phyloP scores from a whole-genome alignment of 2,113 vertebrate genomes.

The Zosterops pallidus region DNA sequence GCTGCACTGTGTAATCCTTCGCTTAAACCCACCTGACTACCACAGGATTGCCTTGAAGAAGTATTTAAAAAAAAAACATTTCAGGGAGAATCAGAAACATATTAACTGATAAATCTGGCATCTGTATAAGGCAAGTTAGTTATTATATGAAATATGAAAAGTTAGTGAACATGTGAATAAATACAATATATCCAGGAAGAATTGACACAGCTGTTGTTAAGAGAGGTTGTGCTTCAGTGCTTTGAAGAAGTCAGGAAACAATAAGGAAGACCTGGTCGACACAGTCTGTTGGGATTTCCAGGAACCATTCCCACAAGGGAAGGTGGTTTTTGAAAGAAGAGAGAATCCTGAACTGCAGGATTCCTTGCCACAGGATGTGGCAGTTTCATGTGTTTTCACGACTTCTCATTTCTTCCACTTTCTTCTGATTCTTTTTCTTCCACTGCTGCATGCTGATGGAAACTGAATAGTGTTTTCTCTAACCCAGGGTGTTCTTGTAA shows the following conservation, averaged over 20 bases:
- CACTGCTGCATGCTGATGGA: neutral
- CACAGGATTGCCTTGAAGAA: neutral
- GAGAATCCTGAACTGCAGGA: neutral
- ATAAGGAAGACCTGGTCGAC: neutral
- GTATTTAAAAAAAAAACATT: neutral
- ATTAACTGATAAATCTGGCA: neutral
- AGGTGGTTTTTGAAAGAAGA: neutral
- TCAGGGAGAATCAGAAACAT: neutral
- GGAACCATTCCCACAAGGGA: neutral
- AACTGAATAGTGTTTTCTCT: neutral
- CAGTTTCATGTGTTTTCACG: neutral
- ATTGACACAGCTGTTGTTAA: neutral
- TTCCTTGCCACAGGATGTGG: neutral
- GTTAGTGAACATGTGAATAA: neutral
- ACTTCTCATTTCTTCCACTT: neutral
- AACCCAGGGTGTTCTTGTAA: neutral
- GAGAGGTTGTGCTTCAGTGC: neutral
- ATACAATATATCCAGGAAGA: accelerated
- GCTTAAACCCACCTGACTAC: neutral
- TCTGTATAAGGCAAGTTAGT: neutral
- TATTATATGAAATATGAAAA: neutral
- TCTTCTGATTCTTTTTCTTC: neutral
- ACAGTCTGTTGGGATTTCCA: neutral
- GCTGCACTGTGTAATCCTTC: neutral
- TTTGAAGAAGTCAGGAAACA: neutral